Percentiles rank a stretch among this genome's conserved stretches.
Evolutionary conservation across 2,113 vertebrate genomes (phyloP).

Genomic region (Lontra canadensis): DNA sequence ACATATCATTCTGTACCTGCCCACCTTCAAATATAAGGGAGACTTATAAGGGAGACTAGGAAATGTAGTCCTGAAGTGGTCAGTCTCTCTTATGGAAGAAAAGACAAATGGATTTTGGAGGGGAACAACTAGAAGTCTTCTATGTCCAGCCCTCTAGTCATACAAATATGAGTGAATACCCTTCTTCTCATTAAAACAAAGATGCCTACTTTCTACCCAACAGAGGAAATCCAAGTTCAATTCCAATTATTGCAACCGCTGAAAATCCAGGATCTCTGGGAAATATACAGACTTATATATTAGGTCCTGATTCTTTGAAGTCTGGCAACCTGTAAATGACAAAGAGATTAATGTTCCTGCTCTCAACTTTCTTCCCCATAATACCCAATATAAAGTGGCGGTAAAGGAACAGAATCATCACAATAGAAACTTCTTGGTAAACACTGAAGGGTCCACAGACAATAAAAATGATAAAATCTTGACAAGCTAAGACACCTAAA

Average conservation of each 20-base stretch:
- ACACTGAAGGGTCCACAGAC: background rate
- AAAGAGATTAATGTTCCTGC: background rate
- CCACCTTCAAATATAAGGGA: background rate
- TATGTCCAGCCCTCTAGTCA: background rate
- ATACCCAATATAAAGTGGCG: background rate
- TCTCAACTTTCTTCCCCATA: background rate
- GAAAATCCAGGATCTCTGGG: background rate
- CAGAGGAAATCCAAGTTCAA: background rate
- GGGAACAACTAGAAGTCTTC: background rate
- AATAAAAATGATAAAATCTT: background rate
- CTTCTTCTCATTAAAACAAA: background rate
- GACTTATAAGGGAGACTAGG: background rate
- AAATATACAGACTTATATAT: background rate
- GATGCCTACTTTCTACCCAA: background rate
- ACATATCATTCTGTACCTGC: background rate
- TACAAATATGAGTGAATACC: background rate
- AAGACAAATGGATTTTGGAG: background rate
- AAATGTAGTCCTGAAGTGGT: background rate
- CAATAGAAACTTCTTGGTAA: background rate
- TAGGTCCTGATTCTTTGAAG: background rate
- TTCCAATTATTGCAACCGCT: background rate
- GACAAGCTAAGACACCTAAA: background rate
- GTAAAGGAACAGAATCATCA: background rate
- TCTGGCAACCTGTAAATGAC: background rate
- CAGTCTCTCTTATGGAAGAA: background rate